These are phyloP conservation scores for Linnaemya tessellans DNA, from an alignment of 2,888 invertebrate genomes.

Conservation along the genomic window DNA sequence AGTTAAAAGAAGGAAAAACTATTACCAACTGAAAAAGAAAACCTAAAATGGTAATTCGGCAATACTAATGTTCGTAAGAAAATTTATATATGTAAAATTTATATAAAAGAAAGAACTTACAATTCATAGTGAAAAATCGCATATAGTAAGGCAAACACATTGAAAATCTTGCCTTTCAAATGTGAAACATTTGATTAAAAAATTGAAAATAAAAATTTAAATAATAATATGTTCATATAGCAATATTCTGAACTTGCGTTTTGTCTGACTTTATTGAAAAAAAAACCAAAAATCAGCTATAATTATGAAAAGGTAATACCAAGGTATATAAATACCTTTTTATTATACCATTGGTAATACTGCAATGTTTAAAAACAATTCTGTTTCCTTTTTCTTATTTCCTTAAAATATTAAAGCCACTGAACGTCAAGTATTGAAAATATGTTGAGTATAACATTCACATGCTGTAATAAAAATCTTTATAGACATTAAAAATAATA, in stretches of 20 bases:
- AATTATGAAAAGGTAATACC: slow-evolving; percentile 58
- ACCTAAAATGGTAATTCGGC: slow-evolving; percentile 72
- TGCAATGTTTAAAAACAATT: slow-evolving; percentile 27
- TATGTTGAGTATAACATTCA: neutral
- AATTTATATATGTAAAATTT: slow-evolving; percentile 71
- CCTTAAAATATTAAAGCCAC: neutral
- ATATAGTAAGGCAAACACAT: slow-evolving; percentile 17
- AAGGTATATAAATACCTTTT: too few species aligned
- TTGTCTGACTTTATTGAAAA: slow-evolving; percentile 36
- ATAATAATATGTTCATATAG: slow-evolving; percentile 16
- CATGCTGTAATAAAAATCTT: neutral
- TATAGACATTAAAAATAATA: slow-evolving; percentile 14
- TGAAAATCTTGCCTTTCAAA: neutral
- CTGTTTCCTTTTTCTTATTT: slow-evolving; percentile 3
- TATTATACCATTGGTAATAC: too few species aligned
- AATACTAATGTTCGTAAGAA: slow-evolving; percentile 72
- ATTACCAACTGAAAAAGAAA: slow-evolving; percentile 71
- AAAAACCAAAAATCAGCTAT: slow-evolving; percentile 31
- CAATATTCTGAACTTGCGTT: slow-evolving; percentile 22
- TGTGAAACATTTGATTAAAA: slow-evolving; percentile 25
- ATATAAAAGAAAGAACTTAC: slow-evolving; percentile 61
- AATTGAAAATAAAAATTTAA: neutral
- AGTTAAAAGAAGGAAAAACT: slow-evolving; percentile 71
- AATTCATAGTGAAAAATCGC: slow-evolving; percentile 45
- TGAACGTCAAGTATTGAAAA: neutral